phyloP scores from a whole-genome alignment of 2,113 vertebrate species.

The Hucho hucho region DNA sequence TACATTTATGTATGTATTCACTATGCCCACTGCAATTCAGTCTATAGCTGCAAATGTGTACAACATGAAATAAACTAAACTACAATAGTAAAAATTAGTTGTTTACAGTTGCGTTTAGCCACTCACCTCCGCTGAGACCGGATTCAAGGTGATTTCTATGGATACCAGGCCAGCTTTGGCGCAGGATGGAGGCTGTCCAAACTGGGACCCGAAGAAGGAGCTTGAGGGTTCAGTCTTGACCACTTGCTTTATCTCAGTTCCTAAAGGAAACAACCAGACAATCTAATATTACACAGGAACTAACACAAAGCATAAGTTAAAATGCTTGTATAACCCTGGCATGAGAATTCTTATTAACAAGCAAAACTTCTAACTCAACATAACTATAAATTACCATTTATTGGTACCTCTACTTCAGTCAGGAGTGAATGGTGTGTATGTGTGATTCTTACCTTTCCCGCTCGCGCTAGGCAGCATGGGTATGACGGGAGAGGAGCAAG shows the following conservation, averaged over 20 bases:
- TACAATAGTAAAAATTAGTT: background rate
- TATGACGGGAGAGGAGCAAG: slow-evolving; percentile 86
- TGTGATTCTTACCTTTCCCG: slow-evolving; percentile 81
- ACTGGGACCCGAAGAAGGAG: slow-evolving; percentile 53
- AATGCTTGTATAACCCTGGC: too few species aligned
- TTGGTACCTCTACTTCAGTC: too few species aligned
- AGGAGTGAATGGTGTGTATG: too few species aligned
- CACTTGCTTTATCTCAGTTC: slow-evolving; percentile 83
- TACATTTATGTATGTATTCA: too few species aligned
- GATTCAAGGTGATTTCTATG: slow-evolving; percentile 91
- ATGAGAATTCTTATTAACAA: too few species aligned
- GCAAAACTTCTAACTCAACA: too few species aligned
- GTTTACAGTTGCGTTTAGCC: background rate
- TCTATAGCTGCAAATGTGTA: too few species aligned
- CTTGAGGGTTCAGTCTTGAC: slow-evolving; percentile 82
- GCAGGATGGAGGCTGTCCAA: slow-evolving; percentile 77
- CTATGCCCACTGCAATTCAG: too few species aligned
- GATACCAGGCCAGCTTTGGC: slow-evolving; percentile 88
- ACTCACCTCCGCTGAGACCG: slow-evolving; percentile 88
- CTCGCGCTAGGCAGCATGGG: slow-evolving; percentile 85
- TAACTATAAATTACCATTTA: too few species aligned
- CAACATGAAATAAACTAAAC: too few species aligned
- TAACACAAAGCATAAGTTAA: background rate
- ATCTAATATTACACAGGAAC: background rate
- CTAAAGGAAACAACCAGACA: slow-evolving; percentile 54